Conservation (phyloP, 92 coral and sea anemone species). For the Zoanthus gigantus region DNA sequence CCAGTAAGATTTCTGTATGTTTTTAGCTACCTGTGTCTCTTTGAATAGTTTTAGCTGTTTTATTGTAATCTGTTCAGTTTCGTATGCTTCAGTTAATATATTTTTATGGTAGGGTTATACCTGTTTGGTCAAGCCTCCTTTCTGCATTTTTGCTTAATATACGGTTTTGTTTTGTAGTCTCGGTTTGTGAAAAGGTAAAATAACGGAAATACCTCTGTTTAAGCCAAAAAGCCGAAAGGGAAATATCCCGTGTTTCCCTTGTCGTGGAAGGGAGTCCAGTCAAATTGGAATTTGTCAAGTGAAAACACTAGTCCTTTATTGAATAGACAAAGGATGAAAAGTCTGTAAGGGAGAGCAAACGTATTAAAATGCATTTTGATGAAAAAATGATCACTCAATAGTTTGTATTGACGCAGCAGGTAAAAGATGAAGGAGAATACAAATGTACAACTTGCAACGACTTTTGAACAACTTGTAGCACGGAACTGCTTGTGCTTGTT, state of each 20-base stretch:
- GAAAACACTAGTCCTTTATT: constrained; percentile 74
- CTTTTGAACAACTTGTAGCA: constrained; percentile 67
- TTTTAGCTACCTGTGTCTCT: no score
- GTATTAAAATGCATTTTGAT: constrained; percentile 63
- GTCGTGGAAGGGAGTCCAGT: constrained; percentile 70
- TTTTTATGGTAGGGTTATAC: no score
- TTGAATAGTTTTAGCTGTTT: no score
- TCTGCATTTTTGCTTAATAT: no score
- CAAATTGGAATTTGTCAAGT: constrained; percentile 75
- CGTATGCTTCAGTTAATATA: no score
- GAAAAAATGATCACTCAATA: constrained; percentile 66
- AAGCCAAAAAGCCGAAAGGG: constrained; percentile 71
- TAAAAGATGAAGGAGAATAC: constrained; percentile 89
- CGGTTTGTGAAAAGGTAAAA: no score
- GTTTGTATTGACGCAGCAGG: constrained; percentile 60
- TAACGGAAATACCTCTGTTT: no score
- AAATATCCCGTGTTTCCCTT: constrained; percentile 76
- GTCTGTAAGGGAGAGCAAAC: constrained; percentile 69
- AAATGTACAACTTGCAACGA: constrained; percentile 82
- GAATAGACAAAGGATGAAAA: constrained; percentile 82
- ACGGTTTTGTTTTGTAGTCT: no score
- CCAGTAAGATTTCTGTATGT: no score
- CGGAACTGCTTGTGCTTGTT: constrained; percentile 78
- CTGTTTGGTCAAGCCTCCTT: no score
- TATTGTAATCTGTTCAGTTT: no score